Conservation (phyloP, 2,797 vertebrate species). For the Numenius phaeopus region DNA sequence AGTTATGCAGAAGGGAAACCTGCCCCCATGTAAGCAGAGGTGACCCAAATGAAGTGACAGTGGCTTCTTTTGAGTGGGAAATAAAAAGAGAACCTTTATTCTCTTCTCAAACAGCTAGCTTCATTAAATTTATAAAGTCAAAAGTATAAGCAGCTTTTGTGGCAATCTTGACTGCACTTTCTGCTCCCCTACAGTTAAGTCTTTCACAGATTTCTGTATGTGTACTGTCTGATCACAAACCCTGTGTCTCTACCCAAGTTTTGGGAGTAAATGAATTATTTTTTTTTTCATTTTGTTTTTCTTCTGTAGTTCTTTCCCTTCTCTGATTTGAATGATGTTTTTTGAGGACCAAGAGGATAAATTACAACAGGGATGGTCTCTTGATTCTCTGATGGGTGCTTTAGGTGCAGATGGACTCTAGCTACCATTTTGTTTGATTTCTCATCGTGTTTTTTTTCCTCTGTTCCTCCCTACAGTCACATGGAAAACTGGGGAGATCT, state of each 20-base stretch:
- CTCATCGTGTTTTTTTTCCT: background rate
- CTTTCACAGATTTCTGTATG: background rate
- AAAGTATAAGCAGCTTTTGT: constrained; percentile 7
- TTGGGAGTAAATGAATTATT: background rate
- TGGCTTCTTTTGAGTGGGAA: background rate
- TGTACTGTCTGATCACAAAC: background rate
- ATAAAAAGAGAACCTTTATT: background rate
- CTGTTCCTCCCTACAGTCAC: background rate
- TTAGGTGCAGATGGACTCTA: background rate
- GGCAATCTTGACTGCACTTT: background rate
- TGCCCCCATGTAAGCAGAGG: background rate
- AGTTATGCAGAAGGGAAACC: background rate
- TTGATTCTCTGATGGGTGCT: background rate
- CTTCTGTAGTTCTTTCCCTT: background rate
- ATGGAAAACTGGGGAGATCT: background rate
- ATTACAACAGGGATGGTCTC: background rate
- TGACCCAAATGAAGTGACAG: constrained; percentile 6
- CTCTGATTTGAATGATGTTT: background rate
- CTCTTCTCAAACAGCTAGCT: background rate
- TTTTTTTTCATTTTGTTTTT: background rate
- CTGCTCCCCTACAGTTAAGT: background rate
- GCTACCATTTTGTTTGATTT: background rate
- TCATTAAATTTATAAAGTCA: background rate
- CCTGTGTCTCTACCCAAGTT: background rate
- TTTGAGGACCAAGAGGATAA: background rate